Percentiles rank a stretch among this genome's conserved stretches.
These are phyloP conservation scores for Macrobrachium nipponense DNA, from an alignment of 1,140 invertebrate species.

Conservation along the genomic window DNA sequence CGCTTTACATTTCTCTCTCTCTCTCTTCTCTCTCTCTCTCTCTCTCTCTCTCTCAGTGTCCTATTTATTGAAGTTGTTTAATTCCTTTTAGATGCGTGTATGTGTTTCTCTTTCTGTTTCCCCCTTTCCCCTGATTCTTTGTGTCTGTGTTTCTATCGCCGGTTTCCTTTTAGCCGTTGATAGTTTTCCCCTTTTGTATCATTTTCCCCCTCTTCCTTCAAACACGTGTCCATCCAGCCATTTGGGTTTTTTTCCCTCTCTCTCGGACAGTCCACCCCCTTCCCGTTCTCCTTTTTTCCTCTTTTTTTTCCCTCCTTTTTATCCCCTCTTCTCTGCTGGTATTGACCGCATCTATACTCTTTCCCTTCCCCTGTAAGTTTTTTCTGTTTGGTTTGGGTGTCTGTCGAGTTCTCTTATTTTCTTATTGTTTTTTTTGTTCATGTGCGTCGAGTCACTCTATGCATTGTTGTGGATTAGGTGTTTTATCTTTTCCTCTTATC, in stretches of 20 bases:
- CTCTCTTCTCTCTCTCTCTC: background rate
- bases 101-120: slow-evolving; percentile 6
- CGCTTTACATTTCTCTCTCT: background rate
- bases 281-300: background rate
- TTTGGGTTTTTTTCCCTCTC: background rate
- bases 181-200: background rate
- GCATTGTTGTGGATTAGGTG: no score
- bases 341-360: slow-evolving; percentile 8
- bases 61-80: no score
- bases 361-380: background rate
- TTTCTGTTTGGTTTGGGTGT: background rate
- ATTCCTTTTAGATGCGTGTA: background rate
- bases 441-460: background rate
- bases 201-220: background rate
- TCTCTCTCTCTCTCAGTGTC: slow-evolving; percentile 27
- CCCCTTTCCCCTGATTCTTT: background rate
- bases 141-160: no score
- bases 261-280: background rate
- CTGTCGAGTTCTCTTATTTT: no score
- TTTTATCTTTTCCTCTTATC: no score
- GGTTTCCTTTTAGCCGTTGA: background rate
- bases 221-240: background rate
- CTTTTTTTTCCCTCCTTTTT: slow-evolving; percentile 3
- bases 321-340: slow-evolving; percentile 19
- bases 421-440: no score